A percentile compares a stretch with the other conserved stretches of the same genome.
Conservation (phyloP, 2,888 invertebrate genomes). For the Shargacucullia verbasci region DNA sequence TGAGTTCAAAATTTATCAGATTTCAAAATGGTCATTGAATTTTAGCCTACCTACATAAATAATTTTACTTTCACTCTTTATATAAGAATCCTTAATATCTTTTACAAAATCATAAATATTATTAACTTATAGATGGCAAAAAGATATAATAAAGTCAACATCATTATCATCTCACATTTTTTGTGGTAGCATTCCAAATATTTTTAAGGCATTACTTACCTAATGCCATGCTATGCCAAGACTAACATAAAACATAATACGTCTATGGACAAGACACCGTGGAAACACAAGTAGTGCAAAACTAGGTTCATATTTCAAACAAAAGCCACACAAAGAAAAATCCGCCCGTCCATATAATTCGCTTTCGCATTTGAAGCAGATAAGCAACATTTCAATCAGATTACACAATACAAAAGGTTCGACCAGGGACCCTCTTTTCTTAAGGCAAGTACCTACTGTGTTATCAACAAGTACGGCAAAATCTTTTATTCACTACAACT, state of each 20-base stretch:
- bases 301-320: not conserved
- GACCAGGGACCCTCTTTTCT: slow-evolving; percentile 43
- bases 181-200: too few species aligned
- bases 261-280: not conserved
- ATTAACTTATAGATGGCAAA: too few species aligned
- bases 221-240: too few species aligned
- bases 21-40: too few species aligned
- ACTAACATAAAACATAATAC: too few species aligned
- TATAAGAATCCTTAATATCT: too few species aligned
- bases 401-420: slow-evolving; percentile 45
- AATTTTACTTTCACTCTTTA: too few species aligned
- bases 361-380: slow-evolving; percentile 39
- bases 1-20: slow-evolving; percentile 18
- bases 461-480: slow-evolving; percentile 45
- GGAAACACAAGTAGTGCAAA: not conserved
- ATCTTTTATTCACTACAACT: slow-evolving; percentile 51
- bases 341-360: slow-evolving; percentile 18
- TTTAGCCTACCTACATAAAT: too few species aligned
- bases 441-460: slow-evolving; percentile 20
- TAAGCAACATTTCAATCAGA: slow-evolving; percentile 54
- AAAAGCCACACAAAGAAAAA: slow-evolving; percentile 6
- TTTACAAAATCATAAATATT: too few species aligned
- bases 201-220: too few species aligned
- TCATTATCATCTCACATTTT: too few species aligned
- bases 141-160: too few species aligned